Evolutionary conservation across 2,888 invertebrate genomes (phyloP), one percentile per base, ranked within the genome.

Genomic region (Mellilla xanthometata): DNA sequence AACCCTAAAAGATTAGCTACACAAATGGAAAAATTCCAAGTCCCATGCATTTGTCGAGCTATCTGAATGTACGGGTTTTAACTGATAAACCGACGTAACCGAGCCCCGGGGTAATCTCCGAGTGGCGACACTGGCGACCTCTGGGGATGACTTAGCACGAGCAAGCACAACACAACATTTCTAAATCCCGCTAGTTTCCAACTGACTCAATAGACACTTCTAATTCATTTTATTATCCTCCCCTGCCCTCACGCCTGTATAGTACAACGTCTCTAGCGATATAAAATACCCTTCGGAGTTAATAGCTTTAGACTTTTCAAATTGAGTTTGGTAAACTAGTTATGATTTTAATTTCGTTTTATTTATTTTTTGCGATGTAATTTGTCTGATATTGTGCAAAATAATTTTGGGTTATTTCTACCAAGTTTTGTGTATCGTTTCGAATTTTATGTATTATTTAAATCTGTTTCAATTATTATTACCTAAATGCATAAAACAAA

Each of bases 81-180:
- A 58, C 59, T 64, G 68, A 68, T 69, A 67, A 36, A 27, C 57
- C 58, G 58, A 50, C 58, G 63, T 60, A 68, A 73, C 60, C 42
- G 63, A 56, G 51, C 74, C 70, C 72, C 11, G 11, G 66, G 66
- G 74, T 70, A 74, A 71, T 68, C 65, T 68, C 54, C 43, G 49
- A 63, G 56, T 61, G 62, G 62, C 49, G 63, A 65, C 64, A 62
- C 62, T 52, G 50, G 35, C 41, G 42, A 42, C 53, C 65, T 40
- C 65, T 29, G 24, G 58, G 58, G 62, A 52, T 54, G 58, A 53
- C 50, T 61, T 49, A 44, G 52, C 39, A 23, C 12, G 44, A 46
- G 41, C 58, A 62, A 57, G 45, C 56, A 61, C 54, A 49, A 47
- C 57, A 52, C 54, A 57, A 62, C 58, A 62, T 44, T 36, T 28